Conservation (phyloP, 2,113 vertebrate genomes). For the Phalacrocorax carbo region DNA sequence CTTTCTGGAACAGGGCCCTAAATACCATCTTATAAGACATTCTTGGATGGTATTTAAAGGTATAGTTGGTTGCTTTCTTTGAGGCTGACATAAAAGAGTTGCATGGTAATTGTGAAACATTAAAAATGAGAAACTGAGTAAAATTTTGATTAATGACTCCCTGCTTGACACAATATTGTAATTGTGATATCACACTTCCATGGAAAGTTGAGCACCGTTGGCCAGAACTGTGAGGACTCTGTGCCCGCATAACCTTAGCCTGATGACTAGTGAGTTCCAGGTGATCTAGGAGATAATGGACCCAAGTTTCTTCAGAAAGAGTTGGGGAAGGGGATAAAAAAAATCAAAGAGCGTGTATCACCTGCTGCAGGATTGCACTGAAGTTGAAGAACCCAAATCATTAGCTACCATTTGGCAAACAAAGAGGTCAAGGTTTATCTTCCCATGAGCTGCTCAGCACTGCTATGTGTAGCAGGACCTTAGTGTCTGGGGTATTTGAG, state of each 20-base stretch:
- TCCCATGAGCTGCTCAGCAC: background rate
- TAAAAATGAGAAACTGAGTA: background rate
- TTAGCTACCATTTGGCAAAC: background rate
- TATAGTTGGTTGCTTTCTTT: background rate
- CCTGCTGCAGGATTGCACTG: background rate
- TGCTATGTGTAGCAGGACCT: background rate
- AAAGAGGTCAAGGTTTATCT: background rate
- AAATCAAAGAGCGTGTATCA: background rate
- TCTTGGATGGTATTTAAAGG: background rate
- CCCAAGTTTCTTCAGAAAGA: background rate
- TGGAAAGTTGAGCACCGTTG: background rate
- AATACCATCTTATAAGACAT: background rate
- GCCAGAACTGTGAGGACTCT: background rate
- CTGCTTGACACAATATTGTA: background rate
- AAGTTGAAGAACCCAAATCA: background rate
- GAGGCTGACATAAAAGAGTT: background rate
- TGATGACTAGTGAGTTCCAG: background rate
- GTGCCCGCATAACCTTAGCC: background rate
- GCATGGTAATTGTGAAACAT: background rate
- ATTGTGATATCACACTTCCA: background rate
- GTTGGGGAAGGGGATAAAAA: accelerated
- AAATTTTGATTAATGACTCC: background rate
- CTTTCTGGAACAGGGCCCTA: background rate
- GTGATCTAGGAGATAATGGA: background rate
- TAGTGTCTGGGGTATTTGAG: background rate